Percentiles rank a stretch among this genome's conserved stretches.
Evolutionary conservation across 2,797 vertebrate genomes (phyloP).

Genomic region (Uromys caudimaculatus): DNA sequence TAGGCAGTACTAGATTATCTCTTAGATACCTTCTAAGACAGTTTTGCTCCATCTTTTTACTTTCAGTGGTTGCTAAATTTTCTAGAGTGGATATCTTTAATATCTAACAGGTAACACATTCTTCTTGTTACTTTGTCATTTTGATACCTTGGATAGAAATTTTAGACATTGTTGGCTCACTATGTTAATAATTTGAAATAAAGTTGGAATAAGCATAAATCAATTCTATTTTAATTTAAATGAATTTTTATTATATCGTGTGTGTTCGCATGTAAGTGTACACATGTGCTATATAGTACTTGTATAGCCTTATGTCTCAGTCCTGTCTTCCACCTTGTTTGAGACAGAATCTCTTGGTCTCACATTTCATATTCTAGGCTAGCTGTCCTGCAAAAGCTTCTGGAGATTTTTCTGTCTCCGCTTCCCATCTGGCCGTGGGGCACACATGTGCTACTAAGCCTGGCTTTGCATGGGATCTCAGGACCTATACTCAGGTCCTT

Average conservation of each 20-base stretch:
- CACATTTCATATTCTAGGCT: not conserved
- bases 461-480: not conserved
- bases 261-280: not conserved
- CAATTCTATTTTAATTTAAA: not conserved
- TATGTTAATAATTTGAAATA: conserved; percentile 61
- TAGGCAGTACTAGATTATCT: not conserved
- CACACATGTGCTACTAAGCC: not conserved
- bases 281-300: not conserved
- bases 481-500: not conserved
- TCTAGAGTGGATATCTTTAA: conserved; percentile 28
- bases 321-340: not conserved
- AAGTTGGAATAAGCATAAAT: conserved; percentile 31
- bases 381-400: not conserved
- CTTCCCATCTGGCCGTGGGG: not conserved
- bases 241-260: not conserved
- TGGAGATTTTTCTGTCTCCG: not conserved
- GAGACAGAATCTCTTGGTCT: not conserved
- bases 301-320: not conserved
- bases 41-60: conserved; percentile 41
- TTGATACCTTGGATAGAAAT: conserved; percentile 20
- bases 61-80: conserved; percentile 20
- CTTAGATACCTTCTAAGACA: conserved; percentile 9
- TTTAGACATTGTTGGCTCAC: conserved; percentile 21
- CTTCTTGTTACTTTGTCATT: conserved; percentile 50
- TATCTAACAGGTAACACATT: not conserved